Conservation (phyloP, 2,797 vertebrate species). For the Podarcis lilfordi region DNA sequence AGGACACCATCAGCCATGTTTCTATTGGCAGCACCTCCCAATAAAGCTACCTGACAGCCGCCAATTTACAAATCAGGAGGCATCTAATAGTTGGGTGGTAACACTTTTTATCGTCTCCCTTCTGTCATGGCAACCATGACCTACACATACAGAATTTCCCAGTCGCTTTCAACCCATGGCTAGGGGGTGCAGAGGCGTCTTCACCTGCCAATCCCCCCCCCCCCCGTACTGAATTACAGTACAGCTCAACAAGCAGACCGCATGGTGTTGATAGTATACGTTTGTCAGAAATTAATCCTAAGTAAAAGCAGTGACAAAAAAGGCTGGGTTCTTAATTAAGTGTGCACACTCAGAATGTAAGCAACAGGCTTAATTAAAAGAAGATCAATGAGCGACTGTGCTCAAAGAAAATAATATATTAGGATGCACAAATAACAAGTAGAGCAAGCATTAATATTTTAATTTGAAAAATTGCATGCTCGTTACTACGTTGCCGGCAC, state of each 20-base stretch:
- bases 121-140: conserved; percentile 13
- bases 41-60: neutral
- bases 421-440: neutral
- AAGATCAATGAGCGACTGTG: conserved; percentile 12
- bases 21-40: neutral
- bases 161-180: too few relatives aligned
- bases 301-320: neutral
- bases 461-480: neutral
- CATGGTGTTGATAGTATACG: neutral
- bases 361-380: conserved; percentile 15
- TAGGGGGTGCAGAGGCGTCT: too few relatives aligned
- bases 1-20: neutral
- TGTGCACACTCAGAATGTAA: neutral
- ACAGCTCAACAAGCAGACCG: neutral
- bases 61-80: neutral
- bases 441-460: conserved; percentile 24
- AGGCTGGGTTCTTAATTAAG: conserved; percentile 19
- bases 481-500: neutral
- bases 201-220: too few relatives aligned
- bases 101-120: neutral
- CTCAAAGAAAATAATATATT: conserved; percentile 27
- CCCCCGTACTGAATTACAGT: too few relatives aligned
- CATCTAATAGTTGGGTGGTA: neutral
- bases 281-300: too few relatives aligned
- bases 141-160: neutral